Evolutionary conservation across 2,113 vertebrate species (phyloP).

Genomic region (Orientallactaga bullata): DNA sequence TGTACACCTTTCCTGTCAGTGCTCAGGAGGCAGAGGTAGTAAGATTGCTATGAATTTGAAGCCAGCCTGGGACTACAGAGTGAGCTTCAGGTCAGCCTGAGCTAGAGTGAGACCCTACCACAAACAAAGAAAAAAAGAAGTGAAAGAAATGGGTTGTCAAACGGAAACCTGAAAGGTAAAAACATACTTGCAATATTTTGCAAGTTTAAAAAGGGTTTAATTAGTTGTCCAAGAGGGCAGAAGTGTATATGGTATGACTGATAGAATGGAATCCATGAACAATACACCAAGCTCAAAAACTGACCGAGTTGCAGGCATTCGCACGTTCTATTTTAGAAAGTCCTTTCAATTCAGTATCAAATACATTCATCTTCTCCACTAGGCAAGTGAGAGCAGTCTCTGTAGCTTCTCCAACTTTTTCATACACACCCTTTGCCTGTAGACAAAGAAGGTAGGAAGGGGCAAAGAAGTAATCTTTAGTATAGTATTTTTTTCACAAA

Average conservation of each 20-base stretch:
- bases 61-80: too few relatives aligned
- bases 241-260: too few relatives aligned
- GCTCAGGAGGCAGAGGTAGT: too few relatives aligned
- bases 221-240: background rate
- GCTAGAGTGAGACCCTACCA: too few relatives aligned
- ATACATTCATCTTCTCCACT: constrained; percentile 99
- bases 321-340: constrained; percentile 90
- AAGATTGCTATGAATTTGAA: too few relatives aligned
- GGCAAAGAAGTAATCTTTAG: background rate
- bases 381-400: constrained; percentile 97
- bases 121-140: background rate
- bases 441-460: background rate
- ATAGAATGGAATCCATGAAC: background rate
- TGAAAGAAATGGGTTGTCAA: background rate
- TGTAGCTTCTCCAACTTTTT: constrained; percentile 96
- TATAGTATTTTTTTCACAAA: background rate
- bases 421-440: constrained; percentile 90
- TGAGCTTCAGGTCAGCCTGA: too few relatives aligned
- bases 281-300: constrained; percentile 49
- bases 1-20: too few relatives aligned
- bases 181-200: background rate
- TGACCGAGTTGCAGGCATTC: constrained; percentile 91
- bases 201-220: background rate
- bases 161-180: background rate
- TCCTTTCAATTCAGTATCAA: constrained; percentile 93